Conservation (phyloP, 2,797 vertebrate genomes). For the Macroramphosus scolopax region DNA sequence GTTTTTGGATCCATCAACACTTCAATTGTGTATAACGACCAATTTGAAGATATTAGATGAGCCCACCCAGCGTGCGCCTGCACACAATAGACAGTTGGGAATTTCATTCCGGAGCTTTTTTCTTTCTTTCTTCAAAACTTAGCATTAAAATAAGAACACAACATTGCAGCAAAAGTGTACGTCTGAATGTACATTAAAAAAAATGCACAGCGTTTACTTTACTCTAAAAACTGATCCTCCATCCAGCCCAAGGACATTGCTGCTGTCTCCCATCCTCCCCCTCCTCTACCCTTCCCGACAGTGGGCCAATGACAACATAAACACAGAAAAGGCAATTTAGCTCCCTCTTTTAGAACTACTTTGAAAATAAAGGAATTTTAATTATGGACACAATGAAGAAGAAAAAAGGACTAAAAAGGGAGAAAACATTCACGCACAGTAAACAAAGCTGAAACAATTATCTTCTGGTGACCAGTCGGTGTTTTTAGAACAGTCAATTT, state of each 20-base stretch:
- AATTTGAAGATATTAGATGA: slow-evolving; percentile 72
- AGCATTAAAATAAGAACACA: slow-evolving; percentile 28
- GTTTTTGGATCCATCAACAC: slow-evolving; percentile 73
- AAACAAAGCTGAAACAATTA: slow-evolving; percentile 93
- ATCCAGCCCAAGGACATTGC: slow-evolving; percentile 77
- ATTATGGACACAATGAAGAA: slow-evolving; percentile 84
- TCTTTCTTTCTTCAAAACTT: slow-evolving; percentile 18
- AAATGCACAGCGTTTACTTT: slow-evolving; percentile 34
- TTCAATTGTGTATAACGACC: slow-evolving; percentile 69
- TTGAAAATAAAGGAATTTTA: slow-evolving; percentile 88
- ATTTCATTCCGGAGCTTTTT: slow-evolving; percentile 37
- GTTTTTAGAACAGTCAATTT: slow-evolving; percentile 92
- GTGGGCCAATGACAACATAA: slow-evolving; percentile 80
- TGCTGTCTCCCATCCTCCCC: slow-evolving; percentile 62
- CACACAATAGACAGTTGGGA: slow-evolving; percentile 44
- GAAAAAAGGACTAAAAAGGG: slow-evolving; percentile 85
- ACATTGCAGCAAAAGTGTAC: slow-evolving; percentile 14
- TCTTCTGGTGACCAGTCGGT: slow-evolving; percentile 92
- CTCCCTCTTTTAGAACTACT: slow-evolving; percentile 82
- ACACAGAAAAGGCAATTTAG: slow-evolving; percentile 84
- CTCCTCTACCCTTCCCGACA: slow-evolving; percentile 69
- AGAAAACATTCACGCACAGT: slow-evolving; percentile 91
- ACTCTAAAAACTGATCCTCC: slow-evolving; percentile 75
- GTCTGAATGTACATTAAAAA: slow-evolving; percentile 18
- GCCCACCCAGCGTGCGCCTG: slow-evolving; percentile 26